These are phyloP conservation scores for Garra rufa DNA, from an alignment of 2,113 vertebrate genomes.

Conservation along the genomic window DNA sequence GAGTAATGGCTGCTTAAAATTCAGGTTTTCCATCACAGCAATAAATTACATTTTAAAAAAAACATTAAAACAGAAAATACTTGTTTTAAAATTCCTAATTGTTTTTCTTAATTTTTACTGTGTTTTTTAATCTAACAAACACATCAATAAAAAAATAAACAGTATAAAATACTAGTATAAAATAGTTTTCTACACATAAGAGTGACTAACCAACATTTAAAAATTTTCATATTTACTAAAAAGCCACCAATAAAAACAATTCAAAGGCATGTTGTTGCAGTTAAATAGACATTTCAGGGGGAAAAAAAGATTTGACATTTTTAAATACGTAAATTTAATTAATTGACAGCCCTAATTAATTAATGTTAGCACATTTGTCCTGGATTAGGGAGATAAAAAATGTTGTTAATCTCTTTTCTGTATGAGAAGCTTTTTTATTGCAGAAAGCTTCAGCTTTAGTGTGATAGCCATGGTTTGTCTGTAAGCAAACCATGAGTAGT, in stretches of 20 bases:
- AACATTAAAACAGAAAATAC: neutral
- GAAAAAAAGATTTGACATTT: no score
- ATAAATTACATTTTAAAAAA: neutral
- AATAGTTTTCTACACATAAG: no score
- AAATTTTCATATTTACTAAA: no score
- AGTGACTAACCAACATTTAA: no score
- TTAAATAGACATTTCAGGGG: no score
- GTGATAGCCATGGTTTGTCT: constrained; percentile 77
- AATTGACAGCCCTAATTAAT: constrained; percentile 11
- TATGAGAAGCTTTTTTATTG: constrained; percentile 71
- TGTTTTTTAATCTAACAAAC: no score
- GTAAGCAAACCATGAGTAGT: constrained; percentile 72
- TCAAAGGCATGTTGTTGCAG: no score
- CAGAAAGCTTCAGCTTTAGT: constrained; percentile 71
- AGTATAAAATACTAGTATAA: no score
- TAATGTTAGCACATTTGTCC: neutral
- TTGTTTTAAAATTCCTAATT: no score
- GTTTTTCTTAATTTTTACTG: no score
- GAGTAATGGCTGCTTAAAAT: neutral
- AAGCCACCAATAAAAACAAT: no score
- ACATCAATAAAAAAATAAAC: no score
- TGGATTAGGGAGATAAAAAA: neutral
- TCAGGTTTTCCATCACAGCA: neutral
- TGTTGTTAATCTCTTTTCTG: constrained; percentile 29
- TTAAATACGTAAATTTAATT: neutral